Evolutionary conservation across 2,797 vertebrate species (phyloP).

Genomic region (Eulemur coronatus): DNA sequence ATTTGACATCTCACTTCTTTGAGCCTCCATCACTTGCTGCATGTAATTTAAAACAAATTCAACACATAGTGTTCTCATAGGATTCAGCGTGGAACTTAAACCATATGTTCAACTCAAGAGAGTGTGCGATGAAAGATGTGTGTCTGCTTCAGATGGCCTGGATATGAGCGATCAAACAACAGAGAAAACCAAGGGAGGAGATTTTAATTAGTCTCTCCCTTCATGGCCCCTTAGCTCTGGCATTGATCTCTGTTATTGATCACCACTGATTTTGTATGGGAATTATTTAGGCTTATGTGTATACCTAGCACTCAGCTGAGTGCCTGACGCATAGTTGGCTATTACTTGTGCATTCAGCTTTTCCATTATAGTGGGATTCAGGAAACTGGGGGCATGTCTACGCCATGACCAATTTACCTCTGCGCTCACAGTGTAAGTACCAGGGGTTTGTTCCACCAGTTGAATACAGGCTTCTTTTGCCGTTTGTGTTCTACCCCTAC

Average conservation of each 20-base stretch:
- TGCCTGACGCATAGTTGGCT: too few species aligned
- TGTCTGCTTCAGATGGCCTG: neutral
- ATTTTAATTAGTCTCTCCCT: neutral
- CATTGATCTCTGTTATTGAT: neutral
- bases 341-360: neutral
- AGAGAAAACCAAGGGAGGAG: neutral
- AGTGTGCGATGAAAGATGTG: neutral
- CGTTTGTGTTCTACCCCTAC: neutral
- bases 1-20: neutral
- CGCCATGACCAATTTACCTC: neutral
- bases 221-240: neutral
- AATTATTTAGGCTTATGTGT: neutral
- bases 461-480: neutral
- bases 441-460: accelerated
- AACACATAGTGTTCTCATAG: neutral
- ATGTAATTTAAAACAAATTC: neutral
- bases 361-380: neutral
- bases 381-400: neutral
- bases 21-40: neutral
- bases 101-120: neutral
- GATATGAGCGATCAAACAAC: neutral
- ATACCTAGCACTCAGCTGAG: accelerated
- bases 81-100: neutral
- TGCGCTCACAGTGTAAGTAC: accelerated
- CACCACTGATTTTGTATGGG: neutral